Conservation (phyloP, 2,888 invertebrate species). For the Ennomos fuscantarius region DNA sequence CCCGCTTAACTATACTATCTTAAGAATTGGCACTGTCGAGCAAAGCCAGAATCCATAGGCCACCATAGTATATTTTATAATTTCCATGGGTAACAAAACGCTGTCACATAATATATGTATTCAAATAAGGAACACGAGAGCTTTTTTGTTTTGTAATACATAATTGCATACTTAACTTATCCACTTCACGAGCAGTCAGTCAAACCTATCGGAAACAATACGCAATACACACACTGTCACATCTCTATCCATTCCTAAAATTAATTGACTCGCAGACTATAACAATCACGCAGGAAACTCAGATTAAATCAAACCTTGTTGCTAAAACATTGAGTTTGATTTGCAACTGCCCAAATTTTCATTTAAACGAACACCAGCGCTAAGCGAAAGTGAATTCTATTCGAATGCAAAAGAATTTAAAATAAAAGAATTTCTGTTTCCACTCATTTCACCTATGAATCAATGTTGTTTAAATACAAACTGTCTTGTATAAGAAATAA, state of each 20-base stretch:
- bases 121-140: no score
- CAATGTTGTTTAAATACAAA: constrained; percentile 2
- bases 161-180: constrained; percentile 2
- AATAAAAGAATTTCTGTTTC: constrained; percentile 11
- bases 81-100: no score
- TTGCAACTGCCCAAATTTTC: constrained; percentile 1
- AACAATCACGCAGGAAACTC: background rate
- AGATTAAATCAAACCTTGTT: constrained; percentile 18
- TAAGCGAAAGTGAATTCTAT: constrained; percentile 23
- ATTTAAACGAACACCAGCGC: background rate
- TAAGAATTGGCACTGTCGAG: no score
- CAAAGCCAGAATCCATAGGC: no score
- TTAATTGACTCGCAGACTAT: constrained; percentile 6
- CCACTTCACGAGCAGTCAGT: constrained; percentile 1
- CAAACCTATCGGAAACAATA: constrained; percentile 19
- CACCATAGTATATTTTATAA: no score
- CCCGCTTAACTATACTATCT: no score
- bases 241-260: constrained; percentile 4
- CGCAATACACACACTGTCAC: constrained; percentile 19
- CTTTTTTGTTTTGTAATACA: no score
- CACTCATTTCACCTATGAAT: constrained; percentile 17
- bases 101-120: no score
- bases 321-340: constrained; percentile 12
- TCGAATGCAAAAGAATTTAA: constrained; percentile 13
- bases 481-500: constrained; percentile 6